Evolutionary conservation across 2,797 vertebrate species (phyloP), one percentile per base, ranked within the genome.

Genomic region (Mastacembelus armatus): DNA sequence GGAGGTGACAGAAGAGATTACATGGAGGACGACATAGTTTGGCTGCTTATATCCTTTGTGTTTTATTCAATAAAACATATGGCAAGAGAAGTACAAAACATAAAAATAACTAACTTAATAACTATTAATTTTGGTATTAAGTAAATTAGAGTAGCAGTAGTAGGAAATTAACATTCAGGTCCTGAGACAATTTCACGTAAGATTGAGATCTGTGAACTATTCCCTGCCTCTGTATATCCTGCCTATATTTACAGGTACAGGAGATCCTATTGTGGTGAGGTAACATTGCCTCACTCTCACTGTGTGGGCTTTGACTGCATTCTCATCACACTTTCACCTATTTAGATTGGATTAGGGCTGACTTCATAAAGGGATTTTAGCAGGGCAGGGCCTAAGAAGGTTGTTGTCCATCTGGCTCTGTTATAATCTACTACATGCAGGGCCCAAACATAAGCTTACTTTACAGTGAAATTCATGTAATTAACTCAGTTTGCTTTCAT

Each of bases 281-380:
- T n/a, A 78, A 68, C 72, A 78, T 86, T 71, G 75, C 71, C 76
- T 84, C 73, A 78, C 4, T 24, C 32, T 67, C 48, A 36, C 61
- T 30, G 45, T 48, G 51, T 30, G 30, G 39, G 26, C 39, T 62
- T 52, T 40, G 15, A 66, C 74, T 74, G 52, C 40, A 50, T 64
- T 76, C 59, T 77, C 56, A 68, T 71, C 63, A 74, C 81, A 81
- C 77, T 84, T 89, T 89, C 72, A 68, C 76, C 74, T 66, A 47
- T 87, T 84, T 65, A 65, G 22, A 76, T 51, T 19, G 81, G 82
- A 81, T 83, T 80, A 88, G 19, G 19, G 14, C 18, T 38, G 82
- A 86, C 82, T 83, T 88, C 61, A 81, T 73, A 39, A 77, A 67
- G 36, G 61, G 86, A 88, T 88, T 90, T 79, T 45, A 51, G 44